Evolutionary conservation across 2,888 invertebrate genomes (phyloP), one percentile per base, ranked within the genome.

Genomic region (Cyaniris semiargus): DNA sequence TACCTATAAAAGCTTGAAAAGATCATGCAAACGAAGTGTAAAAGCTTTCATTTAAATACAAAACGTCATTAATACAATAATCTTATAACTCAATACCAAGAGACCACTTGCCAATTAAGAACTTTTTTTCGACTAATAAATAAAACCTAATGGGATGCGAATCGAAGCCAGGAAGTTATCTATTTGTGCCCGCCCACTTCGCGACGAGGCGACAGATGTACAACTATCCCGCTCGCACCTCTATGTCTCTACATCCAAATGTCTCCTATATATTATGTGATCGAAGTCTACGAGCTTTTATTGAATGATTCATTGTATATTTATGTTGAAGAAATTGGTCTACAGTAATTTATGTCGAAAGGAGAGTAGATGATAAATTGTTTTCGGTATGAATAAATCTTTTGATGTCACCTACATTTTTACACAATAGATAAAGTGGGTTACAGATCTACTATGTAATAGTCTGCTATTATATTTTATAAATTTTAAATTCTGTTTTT

Each of bases 121-220:
- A 78, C 82, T 85, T 87, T 84, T 82, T 86, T 79, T 83, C 83
- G 83, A 81, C 79, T 79, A 81, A 82, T 79, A 70, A 74, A 81
- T 81, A 82, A 82, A 83, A 88, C 84, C 84, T 85, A 86, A 87
- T 88, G 83, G 83, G 84, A 87, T 86, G 87, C 85, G 85, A 87
- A 86, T 86, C 84, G 84, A 83, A 83, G 81, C 78, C 82, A 83
- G 83, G 81, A 84, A 87, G 84, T 89, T 92, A 86, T 93, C 93
- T 93, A 93, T 91, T 87, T 83, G 86, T 88, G 83, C 90, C 90
- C 93, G 93, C 93, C 93, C 89, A 84, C 84, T 79, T 80, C 80
- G 80, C 82, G 81, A 80, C 82, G 83, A 79, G 83, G 78, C 80
- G 78, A 83, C 81, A 79, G 80, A 84, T 76, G 78, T 84, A 86